A percentile compares a stretch with the other conserved stretches of the same genome.
These are phyloP conservation scores for Dendroctonus valens DNA, from an alignment of 1,140 invertebrate species.

Conservation along the genomic window DNA sequence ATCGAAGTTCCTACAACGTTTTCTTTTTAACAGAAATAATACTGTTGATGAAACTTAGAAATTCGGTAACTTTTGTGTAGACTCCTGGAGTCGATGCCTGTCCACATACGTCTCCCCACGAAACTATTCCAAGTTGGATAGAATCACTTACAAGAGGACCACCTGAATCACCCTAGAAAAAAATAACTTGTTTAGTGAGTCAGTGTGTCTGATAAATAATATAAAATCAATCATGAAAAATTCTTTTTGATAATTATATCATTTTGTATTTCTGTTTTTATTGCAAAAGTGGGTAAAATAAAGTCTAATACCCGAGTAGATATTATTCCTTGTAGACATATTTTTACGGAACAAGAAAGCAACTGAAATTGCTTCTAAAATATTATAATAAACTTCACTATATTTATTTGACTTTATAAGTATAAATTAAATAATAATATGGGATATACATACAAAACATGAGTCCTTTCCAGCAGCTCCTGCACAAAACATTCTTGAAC, in stretches of 20 bases:
- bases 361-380: too few relatives aligned
- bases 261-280: background rate
- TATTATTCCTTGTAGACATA: too few relatives aligned
- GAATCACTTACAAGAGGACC: slow-evolving; percentile 54
- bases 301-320: too few relatives aligned
- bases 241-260: background rate
- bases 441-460: slow-evolving; percentile 26
- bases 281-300: background rate
- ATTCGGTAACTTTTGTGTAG: slow-evolving; percentile 48
- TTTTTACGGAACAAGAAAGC: too few relatives aligned
- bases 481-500: slow-evolving; percentile 52
- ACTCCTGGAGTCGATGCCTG: slow-evolving; percentile 52
- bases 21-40: background rate
- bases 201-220: background rate
- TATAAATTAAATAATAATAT: background rate
- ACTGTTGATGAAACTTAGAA: slow-evolving; percentile 36
- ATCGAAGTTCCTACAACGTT: background rate
- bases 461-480: slow-evolving; percentile 40
- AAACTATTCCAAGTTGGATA: slow-evolving; percentile 52
- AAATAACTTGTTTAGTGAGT: background rate
- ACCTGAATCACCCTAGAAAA: slow-evolving; percentile 54
- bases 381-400: too few relatives aligned
- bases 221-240: too few relatives aligned
- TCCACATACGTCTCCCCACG: slow-evolving; percentile 50
- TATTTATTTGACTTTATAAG: background rate